These are phyloP conservation scores for Macrosiphum euphorbiae DNA, from an alignment of 2,888 invertebrate genomes.

Conservation along the genomic window DNA sequence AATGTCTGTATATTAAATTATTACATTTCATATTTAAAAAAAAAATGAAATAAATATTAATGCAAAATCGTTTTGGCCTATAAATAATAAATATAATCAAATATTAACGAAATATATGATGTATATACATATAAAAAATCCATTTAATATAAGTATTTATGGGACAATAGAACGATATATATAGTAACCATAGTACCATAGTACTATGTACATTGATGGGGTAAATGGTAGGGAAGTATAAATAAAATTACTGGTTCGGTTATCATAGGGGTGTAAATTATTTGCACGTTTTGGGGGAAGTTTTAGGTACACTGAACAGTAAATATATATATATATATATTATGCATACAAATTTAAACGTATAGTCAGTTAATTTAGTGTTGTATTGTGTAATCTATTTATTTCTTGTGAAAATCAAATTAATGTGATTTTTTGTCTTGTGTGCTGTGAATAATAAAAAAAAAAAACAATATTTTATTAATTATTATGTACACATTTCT, in stretches of 20 bases:
- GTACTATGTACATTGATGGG: not conserved
- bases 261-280: not conserved
- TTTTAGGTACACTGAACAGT: not conserved
- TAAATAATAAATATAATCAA: not conserved
- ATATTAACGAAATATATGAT: not conserved
- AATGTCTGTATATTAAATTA: not conserved
- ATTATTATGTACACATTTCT: not conserved
- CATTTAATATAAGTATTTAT: not conserved
- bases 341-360: not conserved
- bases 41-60: not conserved
- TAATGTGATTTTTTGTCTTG: not conserved
- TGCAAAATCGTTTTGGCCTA: not conserved
- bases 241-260: not conserved
- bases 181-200: not conserved
- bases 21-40: not conserved
- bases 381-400: not conserved
- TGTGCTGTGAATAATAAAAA: no score
- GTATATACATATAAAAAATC: not conserved
- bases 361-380: not conserved
- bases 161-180: not conserved
- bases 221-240: not conserved
- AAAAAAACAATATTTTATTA: not conserved
- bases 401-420: not conserved
- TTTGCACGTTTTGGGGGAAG: not conserved
- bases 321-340: no score